Evolutionary conservation across 2,888 invertebrate genomes (phyloP), one percentile per base, ranked within the genome.

Genomic region (Arge pagana): DNA sequence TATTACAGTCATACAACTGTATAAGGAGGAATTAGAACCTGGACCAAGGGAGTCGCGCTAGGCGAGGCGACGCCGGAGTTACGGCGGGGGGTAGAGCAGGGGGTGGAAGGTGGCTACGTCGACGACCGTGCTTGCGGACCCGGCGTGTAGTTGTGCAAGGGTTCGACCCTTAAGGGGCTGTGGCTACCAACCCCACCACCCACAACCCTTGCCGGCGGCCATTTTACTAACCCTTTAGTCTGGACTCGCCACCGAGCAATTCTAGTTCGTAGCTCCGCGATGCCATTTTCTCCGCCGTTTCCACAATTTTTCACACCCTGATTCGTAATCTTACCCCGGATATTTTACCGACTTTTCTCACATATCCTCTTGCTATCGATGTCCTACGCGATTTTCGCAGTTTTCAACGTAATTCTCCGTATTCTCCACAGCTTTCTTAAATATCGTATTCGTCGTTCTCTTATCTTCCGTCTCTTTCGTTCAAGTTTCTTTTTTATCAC

Each of bases 121-220:
- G 55, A 53, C 50, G 59, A 58, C 57, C 56, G 31, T 40, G 64
- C 65, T 66, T 64, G 65, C 63, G 70, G 68, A 67, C 69, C 64
- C 50, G 61, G 63, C 45, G 31, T 67, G 72, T 70, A 63, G 71
- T 68, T 62, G 67, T 66, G 73, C 70, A 70, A 74, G 72, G 74
- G 73, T 74, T 72, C 74, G 73, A 75, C 76, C 75, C 75, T 76
- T 74, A 73, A 74, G 75, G 76, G 76, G 75, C 74, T 76, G 76
- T 75, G 76, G 76, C 75, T 75, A 75, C 70, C 73, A 65, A 65
- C 68, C 64, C 63, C 67, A 65, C 63, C 64, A 64, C 61, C 61
- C 57, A 55, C 57, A 58, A 63, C 33, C 45, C 56, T 54, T 59
- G 69, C 74, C 71, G 74, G 72, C 75, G 73, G 75, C 75, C 75